Base-by-base conservation (phyloP, 2,888 invertebrate genomes). In the Hirtodrosophila histrioides region DNA sequence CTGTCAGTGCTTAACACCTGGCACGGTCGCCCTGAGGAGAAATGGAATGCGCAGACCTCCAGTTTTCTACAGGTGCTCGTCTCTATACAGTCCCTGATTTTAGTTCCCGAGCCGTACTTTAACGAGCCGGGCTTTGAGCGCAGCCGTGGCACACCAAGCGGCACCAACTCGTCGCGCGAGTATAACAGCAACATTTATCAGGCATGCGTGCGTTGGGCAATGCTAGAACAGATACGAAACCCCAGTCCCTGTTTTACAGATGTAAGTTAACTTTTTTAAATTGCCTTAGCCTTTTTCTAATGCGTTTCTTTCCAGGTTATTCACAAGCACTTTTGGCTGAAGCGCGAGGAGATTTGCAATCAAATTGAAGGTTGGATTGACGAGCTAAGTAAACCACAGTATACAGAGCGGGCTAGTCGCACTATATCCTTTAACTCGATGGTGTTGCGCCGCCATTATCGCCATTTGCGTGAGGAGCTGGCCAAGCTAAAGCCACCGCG, bases 151-250 rank as follows among this genome's bases (percentile, higher is more conserved):
- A 97, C 97, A 36, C 95, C 96, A 66, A 95, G 95, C 23, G 98
- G 98, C 78, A 96, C 95, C 79, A 95, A 96, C 91, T 97, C 97
- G 89, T 97, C 97, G 73, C 94, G 96, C 86, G 98, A 98, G 92
- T 98, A 98, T 93, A 98, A 98, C 92, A 96, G 97, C 84, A 98
- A 98, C 92, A 97, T 98, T 88, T 96, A 97, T 92, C 97, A 98
- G 92, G 98, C 98, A 8, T 97, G 97, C 76, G 97, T 97, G 71
- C 95, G 97, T 90, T 98, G 98, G 98, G 98, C 97, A 73, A 98
- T 98, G 97, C 93, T 98, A 70, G 98, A 98, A 92, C 97, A 97
- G 91, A 94, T 98, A 77, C 93, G 95, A 64, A 96, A 96, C 92
- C 97, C 98, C 4, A 96, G 96, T 90, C 95, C 96, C 39, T 97